Evolutionary conservation across 2,113 vertebrate species (phyloP), one percentile per base, ranked within the genome.

Genomic region (Centropus unirufus): DNA sequence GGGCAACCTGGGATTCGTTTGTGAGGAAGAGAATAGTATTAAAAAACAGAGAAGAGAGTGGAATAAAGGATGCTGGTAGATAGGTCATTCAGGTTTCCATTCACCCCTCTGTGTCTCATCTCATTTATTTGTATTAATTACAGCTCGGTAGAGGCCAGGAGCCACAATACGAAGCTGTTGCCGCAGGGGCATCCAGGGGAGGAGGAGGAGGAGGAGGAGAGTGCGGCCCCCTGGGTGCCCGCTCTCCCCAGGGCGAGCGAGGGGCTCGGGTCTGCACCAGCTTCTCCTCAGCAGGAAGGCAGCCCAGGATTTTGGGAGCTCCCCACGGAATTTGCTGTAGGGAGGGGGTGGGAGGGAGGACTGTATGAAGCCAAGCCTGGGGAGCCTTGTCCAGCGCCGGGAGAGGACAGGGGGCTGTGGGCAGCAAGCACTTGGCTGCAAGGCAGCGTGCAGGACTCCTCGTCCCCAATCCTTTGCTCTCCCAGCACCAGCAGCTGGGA

Each of bases 201-300:
- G 9, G 11, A 85, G 16, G 20, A 84, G 49, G 20, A 84, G 49
- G 36, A 36, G 36, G 30, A 84, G 34, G 20, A 75, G 26, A 14
- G 16, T 1, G 0, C 8, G 22, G 34, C 51, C 63, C 5, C 29
- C 34, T 7, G 16, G 3, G 2, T 2, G 2, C 52, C 39, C 4
- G 1, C 24, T 46, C n/a, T 72, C 39, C 27, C 34, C 63, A 24
- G 58, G 23, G 14, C 29, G 11, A 52, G 11, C 1, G 52, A 42
- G 49, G 49, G 30, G 36, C 57, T 89, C 1, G 1, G 26, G 40
- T 52, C 84, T 15, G 54, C 0, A 2, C 13, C 3, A 4, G 4
- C 42, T 80, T 61, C 57, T 75, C 40, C 62, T 80, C 6, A 0
- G 13, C 58, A 19, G 51, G 47, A 73, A 73, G 36, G 24, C 36